Evolutionary conservation across 2,113 vertebrate species (phyloP).

Genomic region (Ptyas mucosa): DNA sequence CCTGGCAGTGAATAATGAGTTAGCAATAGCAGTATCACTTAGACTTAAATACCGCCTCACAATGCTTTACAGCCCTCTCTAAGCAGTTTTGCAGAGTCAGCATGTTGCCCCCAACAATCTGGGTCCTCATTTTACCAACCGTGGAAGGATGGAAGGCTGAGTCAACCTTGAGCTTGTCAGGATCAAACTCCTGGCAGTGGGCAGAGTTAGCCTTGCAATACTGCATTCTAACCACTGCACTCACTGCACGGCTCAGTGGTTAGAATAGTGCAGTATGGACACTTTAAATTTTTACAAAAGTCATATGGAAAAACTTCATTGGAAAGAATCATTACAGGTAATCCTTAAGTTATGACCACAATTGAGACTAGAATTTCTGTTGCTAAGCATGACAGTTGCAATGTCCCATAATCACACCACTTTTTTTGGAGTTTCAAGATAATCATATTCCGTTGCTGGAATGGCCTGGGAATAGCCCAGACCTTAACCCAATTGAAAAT

Average conservation of each 20-base stretch:
- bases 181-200: not conserved
- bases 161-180: not conserved
- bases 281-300: not conserved
- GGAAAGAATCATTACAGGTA: not conserved
- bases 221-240: not conserved
- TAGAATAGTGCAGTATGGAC: not conserved
- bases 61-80: not conserved
- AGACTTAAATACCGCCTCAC: not conserved
- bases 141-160: not conserved
- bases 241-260: not conserved
- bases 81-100: not conserved
- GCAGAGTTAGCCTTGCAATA: not conserved
- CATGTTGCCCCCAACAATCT: not conserved
- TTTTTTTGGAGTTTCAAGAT: too few species aligned
- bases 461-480: too few species aligned
- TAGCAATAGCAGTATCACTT: not conserved
- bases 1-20: too few species aligned
- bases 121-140: not conserved
- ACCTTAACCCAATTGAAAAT: too few species aligned
- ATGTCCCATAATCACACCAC: not conserved
- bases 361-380: not conserved
- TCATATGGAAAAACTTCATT: not conserved
- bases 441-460: too few species aligned
- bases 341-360: not conserved
- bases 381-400: not conserved